A percentile compares a stretch with the other conserved stretches of the same genome.
Evolutionary conservation across 2,113 vertebrate genomes (phyloP).

Genomic region (Seriola aureovittata): DNA sequence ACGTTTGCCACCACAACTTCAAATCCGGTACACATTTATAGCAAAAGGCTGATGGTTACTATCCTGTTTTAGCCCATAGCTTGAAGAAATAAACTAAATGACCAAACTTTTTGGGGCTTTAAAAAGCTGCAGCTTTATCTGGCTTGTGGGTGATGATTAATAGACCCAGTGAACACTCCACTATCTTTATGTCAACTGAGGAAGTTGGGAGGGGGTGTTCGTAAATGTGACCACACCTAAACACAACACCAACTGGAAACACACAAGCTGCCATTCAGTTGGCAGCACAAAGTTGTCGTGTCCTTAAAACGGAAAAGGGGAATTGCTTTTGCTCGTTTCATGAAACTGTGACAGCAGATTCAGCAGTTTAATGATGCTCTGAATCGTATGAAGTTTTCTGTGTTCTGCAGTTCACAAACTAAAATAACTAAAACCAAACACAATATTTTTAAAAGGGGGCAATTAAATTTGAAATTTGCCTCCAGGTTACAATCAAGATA

Average conservation of each 20-base stretch:
- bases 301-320: not conserved
- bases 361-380: not conserved
- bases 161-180: slow-evolving; percentile 19
- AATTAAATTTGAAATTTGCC: not conserved
- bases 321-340: not conserved
- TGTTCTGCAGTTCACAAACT: not conserved
- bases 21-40: not conserved
- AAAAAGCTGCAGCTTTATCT: slow-evolving; percentile 3
- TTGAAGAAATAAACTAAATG: not conserved
- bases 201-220: slow-evolving; percentile 63
- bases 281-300: not conserved
- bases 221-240: slow-evolving; percentile 59
- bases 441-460: not conserved
- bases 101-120: slow-evolving; percentile 19
- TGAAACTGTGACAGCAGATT: not conserved
- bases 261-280: slow-evolving; percentile 5
- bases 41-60: not conserved
- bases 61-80: no score
- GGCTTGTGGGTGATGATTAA: slow-evolving; percentile 67
- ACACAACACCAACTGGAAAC: slow-evolving; percentile 24
- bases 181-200: slow-evolving; percentile 45
- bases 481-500: no score
- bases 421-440: no score
- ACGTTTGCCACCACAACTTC: not conserved
- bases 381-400: not conserved